phyloP scores from a whole-genome alignment of 2,797 vertebrate species.

The Chaenodraco wilsoni region DNA sequence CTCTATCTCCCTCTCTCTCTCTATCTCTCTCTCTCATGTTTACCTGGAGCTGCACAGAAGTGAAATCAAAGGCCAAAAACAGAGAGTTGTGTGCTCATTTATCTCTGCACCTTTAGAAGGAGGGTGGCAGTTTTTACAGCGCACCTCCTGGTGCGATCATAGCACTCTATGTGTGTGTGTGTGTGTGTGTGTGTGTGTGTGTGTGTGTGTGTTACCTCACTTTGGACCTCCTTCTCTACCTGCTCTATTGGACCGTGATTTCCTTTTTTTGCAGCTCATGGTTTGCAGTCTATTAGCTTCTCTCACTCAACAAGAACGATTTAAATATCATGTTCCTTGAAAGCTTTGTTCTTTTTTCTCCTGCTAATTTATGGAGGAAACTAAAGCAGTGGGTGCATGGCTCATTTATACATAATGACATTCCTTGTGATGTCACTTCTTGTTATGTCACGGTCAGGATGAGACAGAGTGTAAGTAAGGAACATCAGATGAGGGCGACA shows the following conservation, averaged over 20 bases:
- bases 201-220: slow-evolving; percentile 34
- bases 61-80: slow-evolving; percentile 71
- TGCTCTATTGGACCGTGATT: slow-evolving; percentile 25
- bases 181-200: neutral
- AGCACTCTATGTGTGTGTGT: slow-evolving; percentile 18
- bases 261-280: slow-evolving; percentile 23
- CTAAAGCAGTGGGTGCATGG: slow-evolving; percentile 57
- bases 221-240: slow-evolving; percentile 56
- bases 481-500: slow-evolving; percentile 48
- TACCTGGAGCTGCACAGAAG: slow-evolving; percentile 57
- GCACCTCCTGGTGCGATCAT: slow-evolving; percentile 57
- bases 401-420: slow-evolving; percentile 73
- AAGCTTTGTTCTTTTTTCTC: slow-evolving; percentile 68
- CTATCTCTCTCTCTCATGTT: slow-evolving; percentile 37
- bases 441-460: slow-evolving; percentile 54
- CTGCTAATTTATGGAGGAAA: slow-evolving; percentile 70
- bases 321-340: slow-evolving; percentile 51
- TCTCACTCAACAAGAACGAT: slow-evolving; percentile 40
- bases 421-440: slow-evolving; percentile 78
- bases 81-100: slow-evolving; percentile 65
- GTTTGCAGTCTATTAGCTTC: slow-evolving; percentile 51
- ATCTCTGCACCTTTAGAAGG: slow-evolving; percentile 61
- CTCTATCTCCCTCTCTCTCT: no score
- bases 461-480: slow-evolving; percentile 29
- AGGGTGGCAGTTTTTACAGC: slow-evolving; percentile 59